phyloP scores from a whole-genome alignment of 2,888 invertebrate genomes.

The Tetheella fluctuosa region DNA sequence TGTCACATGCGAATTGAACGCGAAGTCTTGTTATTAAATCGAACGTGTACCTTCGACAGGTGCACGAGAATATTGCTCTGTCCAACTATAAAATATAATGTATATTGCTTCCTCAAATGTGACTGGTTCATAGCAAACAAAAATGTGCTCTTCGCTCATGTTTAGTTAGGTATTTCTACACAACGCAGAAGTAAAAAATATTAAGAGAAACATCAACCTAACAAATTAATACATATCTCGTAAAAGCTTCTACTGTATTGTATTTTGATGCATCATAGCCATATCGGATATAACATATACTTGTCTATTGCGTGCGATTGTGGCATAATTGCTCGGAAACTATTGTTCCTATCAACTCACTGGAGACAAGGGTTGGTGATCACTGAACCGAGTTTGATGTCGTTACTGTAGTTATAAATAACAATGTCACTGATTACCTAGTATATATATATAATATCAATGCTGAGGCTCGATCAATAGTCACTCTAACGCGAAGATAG shows the following conservation, averaged over 20 bases:
- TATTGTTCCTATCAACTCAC: background rate
- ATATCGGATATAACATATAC: no score
- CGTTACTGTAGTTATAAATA: background rate
- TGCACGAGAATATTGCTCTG: constrained; percentile 59
- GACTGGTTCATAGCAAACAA: constrained; percentile 12
- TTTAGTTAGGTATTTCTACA: background rate
- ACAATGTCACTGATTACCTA: background rate
- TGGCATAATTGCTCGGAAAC: constrained; percentile 4
- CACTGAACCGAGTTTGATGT: background rate
- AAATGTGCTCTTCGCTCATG: background rate
- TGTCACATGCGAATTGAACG: constrained; percentile 68
- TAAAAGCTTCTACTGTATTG: no score
- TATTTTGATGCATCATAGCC: background rate
- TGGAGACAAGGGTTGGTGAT: constrained; percentile 1
- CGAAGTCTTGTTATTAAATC: constrained; percentile 74
- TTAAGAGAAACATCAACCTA: background rate
- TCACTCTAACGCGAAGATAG: background rate
- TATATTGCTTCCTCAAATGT: constrained; percentile 25
- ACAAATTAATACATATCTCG: no score
- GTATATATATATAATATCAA: background rate
- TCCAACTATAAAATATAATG: constrained; percentile 40
- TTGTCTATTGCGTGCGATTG: background rate
- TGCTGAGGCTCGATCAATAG: background rate
- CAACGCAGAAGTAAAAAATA: background rate
- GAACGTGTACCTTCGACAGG: constrained; percentile 60